Evolutionary conservation across 2,113 vertebrate genomes (phyloP), one percentile per base, ranked within the genome.

Genomic region (Nesoenas mayeri): DNA sequence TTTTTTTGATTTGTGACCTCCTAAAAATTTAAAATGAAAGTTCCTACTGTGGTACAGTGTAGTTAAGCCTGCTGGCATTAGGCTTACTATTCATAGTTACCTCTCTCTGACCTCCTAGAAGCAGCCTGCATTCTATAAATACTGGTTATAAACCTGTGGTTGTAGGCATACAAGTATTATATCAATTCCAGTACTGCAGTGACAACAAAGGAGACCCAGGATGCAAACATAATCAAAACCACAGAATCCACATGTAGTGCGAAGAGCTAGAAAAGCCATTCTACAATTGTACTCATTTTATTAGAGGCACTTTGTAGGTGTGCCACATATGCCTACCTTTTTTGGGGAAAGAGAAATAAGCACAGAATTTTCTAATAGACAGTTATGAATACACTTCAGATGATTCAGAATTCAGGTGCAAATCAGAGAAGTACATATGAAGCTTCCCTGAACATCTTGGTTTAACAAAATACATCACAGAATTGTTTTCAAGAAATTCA

Each of bases 51-150:
- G 34, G 44, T 62, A 84, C 29, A 82, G 64, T n/a, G 28, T 38
- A 62, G n/a, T 62, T 88, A 73, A 81, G 34, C 34, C 38, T 64
- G 38, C 42, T 95, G 56, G 47, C 72, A 83, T 74, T 56, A 84
- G 72, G 24, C 25, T 91, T 81, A 36, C 53, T 92, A 21, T 81
- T 89, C 65, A 65, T 17, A 74, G 72, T 79, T 95, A 93, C 89
- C 93, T 95, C 80, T 92, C 65, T 86, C 51, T 96, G 91, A 96
- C 93, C 95, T 91, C 60, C 34, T 65, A 69, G 86, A 92, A 57
- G 57, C 26, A 93, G 61, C 13, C 42, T 42, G 11, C 5, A 6
- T 65, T 79, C 77, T 65, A 85, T 91, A 96, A 96, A 95, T 79
- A 92, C 26, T 81, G 53, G 29, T 81, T 84, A 75, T 93, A 95